Base-by-base conservation (phyloP, 2,797 vertebrate species). In the Hyperoplus immaculatus region DNA sequence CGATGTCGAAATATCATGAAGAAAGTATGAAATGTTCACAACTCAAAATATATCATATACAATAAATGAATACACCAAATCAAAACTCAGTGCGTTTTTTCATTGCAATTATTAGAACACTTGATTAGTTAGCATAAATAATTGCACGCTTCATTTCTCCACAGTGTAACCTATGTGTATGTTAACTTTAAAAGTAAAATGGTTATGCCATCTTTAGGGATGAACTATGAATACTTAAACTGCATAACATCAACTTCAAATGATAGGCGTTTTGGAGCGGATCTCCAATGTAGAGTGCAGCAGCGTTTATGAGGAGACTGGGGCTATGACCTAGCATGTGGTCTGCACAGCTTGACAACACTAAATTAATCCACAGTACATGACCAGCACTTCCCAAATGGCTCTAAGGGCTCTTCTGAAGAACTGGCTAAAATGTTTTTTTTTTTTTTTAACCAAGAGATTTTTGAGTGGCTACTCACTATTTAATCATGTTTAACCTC, bases 291-390 rank as follows among this genome's bases (percentile, higher is more conserved):
- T n/a, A 29, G 1, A 74, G 36, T 50, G 12, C 6, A 42, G 12
- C 5, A 42, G 42, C 0, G 10, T 55, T 71, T 0, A 76, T 69
- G 7, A 21, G 54, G 77, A 71, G 64, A 82, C 42, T 46, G 5
- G 3, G 54, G 55, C 62, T 41, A 9, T 72, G 70, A 74, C 78
- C 45, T 46, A 46, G 54, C 65, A 79, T 83, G 78, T 77, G 83
- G 77, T 61, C 67, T 11, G 71, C 85, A 86, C 83, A 87, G 66
- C 73, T 85, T 85, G 73, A 87, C 59, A 72, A 61, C 77, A 64
- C 47, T 72, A 78, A 84, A 85, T 68, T 2, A 78, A 88, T 81
- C 36, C 51, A 66, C 70, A 76, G 59, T 80, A 79, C 74, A 83
- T 64, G 46, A 73, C 43, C 75, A 58, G 54, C 16, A 5, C 70